Conservation (phyloP, 2,113 vertebrate genomes). For the Raja brachyura region DNA sequence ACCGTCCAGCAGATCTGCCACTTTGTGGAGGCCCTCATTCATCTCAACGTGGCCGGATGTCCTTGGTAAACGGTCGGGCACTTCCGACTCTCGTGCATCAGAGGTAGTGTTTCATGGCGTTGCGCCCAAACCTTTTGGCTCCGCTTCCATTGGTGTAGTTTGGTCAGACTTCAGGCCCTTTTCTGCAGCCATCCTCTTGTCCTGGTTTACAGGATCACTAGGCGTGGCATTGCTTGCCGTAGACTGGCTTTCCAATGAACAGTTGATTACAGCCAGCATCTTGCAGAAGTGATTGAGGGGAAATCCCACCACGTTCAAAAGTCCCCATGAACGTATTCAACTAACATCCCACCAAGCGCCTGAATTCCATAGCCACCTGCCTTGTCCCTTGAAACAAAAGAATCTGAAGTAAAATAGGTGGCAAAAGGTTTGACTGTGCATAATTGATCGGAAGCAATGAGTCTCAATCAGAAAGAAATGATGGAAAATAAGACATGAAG, state of each 20-base stretch:
- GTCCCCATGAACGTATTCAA: constrained; percentile 79
- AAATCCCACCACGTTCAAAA: constrained; percentile 91
- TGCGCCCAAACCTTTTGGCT: not conserved
- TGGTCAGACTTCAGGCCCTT: not conserved
- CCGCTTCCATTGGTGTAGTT: not conserved
- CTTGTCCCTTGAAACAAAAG: constrained; percentile 72
- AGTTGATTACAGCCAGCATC: constrained; percentile 65
- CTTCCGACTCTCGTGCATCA: too few species aligned
- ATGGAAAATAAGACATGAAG: not conserved
- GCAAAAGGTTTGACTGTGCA: too few species aligned
- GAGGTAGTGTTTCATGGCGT: too few species aligned
- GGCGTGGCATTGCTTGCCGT: constrained; percentile 48
- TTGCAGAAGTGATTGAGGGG: constrained; percentile 92
- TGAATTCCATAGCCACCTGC: constrained; percentile 96
- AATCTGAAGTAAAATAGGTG: not conserved
- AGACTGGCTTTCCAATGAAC: constrained; percentile 31
- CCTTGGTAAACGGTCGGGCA: too few species aligned
- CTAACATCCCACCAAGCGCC: constrained; percentile 86
- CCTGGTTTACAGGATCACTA: constrained; percentile 43
- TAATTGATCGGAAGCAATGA: not conserved
- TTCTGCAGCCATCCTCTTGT: not conserved
- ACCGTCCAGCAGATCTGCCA: constrained; percentile 70
- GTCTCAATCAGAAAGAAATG: not conserved
- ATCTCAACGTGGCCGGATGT: constrained; percentile 8
- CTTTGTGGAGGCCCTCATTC: constrained; percentile 49